Evolutionary conservation across 2,113 vertebrate genomes (phyloP).

Genomic region (Herpailurus yagouaroundi): DNA sequence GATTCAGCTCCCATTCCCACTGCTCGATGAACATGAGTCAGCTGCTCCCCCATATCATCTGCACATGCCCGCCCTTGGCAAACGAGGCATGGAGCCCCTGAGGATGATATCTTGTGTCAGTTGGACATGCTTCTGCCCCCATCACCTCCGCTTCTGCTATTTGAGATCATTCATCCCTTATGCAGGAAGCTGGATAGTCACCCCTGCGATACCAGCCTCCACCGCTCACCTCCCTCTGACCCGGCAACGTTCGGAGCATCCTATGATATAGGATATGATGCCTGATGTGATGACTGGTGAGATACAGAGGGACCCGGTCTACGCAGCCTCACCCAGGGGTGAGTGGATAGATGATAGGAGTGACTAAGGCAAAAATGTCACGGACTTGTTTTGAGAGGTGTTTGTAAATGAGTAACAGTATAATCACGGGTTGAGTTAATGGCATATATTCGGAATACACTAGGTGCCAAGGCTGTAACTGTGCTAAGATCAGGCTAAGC

Average conservation of each 20-base stretch:
- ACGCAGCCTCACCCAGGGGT: not conserved
- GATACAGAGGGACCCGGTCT: not conserved
- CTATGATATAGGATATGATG: not conserved
- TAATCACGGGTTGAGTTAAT: not conserved
- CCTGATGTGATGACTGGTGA: not conserved
- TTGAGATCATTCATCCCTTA: constrained; percentile 34
- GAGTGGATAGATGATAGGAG: not conserved
- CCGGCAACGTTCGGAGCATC: not conserved
- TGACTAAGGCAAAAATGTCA: not conserved
- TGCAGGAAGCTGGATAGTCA: not conserved
- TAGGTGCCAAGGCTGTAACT: not conserved
- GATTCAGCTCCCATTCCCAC: not conserved
- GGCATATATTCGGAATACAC: not conserved
- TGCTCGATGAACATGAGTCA: not conserved
- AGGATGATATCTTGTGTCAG: constrained; percentile 25
- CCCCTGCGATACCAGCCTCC: not conserved
- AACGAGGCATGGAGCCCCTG: not conserved
- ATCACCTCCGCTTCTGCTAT: constrained; percentile 27
- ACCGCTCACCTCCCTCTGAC: constrained; percentile 38
- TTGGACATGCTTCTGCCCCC: not conserved
- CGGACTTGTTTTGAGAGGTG: not conserved
- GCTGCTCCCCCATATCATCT: not conserved
- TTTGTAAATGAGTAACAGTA: not conserved
- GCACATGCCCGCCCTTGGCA: not conserved
- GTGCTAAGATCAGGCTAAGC: not conserved